Evolutionary conservation across 2,797 vertebrate genomes (phyloP), one percentile per base, ranked within the genome.

Genomic region (Ceryle rudis): DNA sequence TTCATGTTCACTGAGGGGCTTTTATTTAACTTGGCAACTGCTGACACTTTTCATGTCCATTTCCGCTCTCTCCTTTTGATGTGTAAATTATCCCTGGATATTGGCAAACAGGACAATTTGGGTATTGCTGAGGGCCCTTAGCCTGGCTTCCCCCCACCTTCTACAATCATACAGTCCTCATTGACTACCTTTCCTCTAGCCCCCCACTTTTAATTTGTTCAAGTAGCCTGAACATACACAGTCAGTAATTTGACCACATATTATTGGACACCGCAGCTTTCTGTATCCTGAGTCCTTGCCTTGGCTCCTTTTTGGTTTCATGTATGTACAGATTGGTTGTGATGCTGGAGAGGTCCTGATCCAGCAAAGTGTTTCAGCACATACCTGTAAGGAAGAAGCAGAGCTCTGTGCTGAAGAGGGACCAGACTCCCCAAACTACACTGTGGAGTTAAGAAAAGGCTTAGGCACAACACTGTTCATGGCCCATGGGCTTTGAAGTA

Each of bases 11-110:
- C 97, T 97, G 95, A 97, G 97, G 97, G 96, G 89, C 95, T 97
- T 97, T 96, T 97, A 97, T 97, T 97, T 97, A 96, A 97, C 94
- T 97, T 97, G 97, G 97, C 97, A 97, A 96, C 84, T 64, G 74
- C 91, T 95, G 94, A 86, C 95, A 93, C 93, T 94, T 94, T 97
- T 97, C 96, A 96, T 96, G 96, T 97, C 92, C 92, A 93, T 97
- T 97, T 97, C 96, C 95, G 73, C 91, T 89, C 71, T 61, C 74
- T 90, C 31, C 92, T 96, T 97, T 97, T 97, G 97, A 97, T 97
- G 97, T 97, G 95, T 94, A 97, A 97, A 97, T 96, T 96, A 94
- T 95, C 93, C 72, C 83, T 96, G 89, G 58, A 79, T 97, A 97
- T 81, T 96, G 97, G 97, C 95, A 95, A 95, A 96, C 86, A 72